Conservation (phyloP, 2,113 vertebrate genomes). For the Nibea albiflora region DNA sequence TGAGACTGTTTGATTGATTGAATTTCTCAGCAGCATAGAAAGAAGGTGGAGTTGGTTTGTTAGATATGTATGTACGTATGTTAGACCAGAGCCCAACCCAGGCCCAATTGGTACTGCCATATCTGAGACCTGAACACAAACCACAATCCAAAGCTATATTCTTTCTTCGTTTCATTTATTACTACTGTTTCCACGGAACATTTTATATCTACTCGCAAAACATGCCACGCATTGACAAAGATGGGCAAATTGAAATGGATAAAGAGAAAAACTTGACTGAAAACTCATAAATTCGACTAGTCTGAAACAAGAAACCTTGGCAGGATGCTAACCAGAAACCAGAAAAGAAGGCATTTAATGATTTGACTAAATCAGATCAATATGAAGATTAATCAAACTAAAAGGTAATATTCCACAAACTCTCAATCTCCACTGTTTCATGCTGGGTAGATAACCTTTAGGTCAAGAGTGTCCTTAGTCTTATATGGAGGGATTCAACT, state of each 20-base stretch:
- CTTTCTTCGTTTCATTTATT: neutral
- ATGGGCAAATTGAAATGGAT: neutral
- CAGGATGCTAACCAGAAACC: neutral
- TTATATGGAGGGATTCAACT: neutral
- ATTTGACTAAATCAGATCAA: neutral
- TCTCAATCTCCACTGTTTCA: neutral
- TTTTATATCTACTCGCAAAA: neutral
- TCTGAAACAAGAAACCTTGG: no score
- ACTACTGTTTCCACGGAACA: neutral
- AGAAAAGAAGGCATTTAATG: neutral
- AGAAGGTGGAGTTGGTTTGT: neutral
- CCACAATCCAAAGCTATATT: neutral
- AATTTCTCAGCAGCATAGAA: constrained; percentile 17
- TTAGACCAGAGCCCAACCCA: neutral
- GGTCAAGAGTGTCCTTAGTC: neutral
- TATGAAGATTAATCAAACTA: neutral
- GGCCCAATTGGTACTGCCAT: neutral
- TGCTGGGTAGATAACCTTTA: neutral
- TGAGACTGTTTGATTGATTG: constrained; percentile 8
- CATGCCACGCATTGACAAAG: neutral
- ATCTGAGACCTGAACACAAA: neutral
- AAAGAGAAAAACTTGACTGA: neutral
- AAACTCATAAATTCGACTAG: no score
- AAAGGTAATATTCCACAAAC: neutral
- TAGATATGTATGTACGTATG: no score